Evolutionary conservation across 2,797 vertebrate species (phyloP).

Genomic region (Sebastes minor): DNA sequence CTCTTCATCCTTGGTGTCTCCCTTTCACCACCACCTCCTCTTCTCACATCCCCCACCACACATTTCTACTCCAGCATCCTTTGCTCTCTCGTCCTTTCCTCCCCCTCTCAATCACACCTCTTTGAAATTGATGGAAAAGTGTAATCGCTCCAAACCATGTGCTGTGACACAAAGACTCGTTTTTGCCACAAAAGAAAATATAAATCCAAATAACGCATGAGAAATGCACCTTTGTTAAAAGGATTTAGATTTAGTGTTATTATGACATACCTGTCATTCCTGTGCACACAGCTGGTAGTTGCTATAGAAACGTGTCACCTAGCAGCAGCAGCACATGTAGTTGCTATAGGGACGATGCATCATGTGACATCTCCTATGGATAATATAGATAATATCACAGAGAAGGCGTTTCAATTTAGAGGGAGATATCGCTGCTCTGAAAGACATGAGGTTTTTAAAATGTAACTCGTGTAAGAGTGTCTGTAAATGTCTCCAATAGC

Average conservation of each 20-base stretch:
- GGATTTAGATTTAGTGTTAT: not conserved
- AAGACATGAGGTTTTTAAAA: not conserved
- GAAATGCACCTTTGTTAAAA: conserved; percentile 12
- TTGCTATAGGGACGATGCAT: conserved; percentile 67
- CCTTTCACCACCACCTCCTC: not conserved
- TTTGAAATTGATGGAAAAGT: not conserved
- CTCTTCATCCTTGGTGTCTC: conserved; percentile 1
- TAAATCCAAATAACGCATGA: not conserved
- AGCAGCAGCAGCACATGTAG: conserved; percentile 59
- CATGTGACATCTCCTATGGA: conserved; percentile 53
- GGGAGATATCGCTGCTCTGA: not conserved
- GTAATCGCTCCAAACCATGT: not conserved
- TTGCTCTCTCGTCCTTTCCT: not conserved
- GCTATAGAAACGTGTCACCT: conserved; percentile 73
- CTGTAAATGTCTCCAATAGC: not conserved
- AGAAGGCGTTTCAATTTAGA: not conserved
- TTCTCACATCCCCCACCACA: not conserved
- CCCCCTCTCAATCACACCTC: conserved; percentile 8
- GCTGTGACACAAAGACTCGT: not conserved
- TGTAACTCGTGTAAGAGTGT: not conserved
- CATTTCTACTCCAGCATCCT: not conserved
- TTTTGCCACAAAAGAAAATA: not conserved
- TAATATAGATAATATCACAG: not conserved
- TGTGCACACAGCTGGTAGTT: conserved; percentile 64
- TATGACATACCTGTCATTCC: conserved; percentile 53